Base-by-base conservation (phyloP, 2,888 invertebrate species). In the Dicycla oo region DNA sequence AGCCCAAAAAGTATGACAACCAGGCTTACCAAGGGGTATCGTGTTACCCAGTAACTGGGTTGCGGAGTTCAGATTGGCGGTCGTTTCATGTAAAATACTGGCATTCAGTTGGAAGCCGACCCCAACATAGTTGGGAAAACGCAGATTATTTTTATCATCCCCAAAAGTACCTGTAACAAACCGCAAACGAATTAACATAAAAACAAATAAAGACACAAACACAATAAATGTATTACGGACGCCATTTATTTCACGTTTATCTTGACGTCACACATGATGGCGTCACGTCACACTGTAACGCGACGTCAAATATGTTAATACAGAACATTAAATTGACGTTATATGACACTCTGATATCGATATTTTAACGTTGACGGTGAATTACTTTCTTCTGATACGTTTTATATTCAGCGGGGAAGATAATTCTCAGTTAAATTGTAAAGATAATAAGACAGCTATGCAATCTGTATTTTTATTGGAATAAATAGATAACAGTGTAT, bases 301-400 rank as follows among this genome's bases (percentile, higher is more conserved):
- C 78, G 57, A 61, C 82, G 67, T 67, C 79, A 78, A 79, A 79
- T 82, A 79, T 79, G 82, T 82, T 82, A 78, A 79, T 79, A 60
- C n/a, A 56, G 62, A 51, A 67, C 71, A 82, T 82, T 78, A 70
- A 64, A 68, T 82, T 71, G 79, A 79, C 66, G 67, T 71, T 45
- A 70, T 70, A 56, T 62, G 71, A 82, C 71, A 71, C 20, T 54
- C 23, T 78, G 78, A 79, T 72, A 79, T 64, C 64, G 71, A 64
- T 78, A 70, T 71, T 78, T 79, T 67, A 78, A 56, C 79, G 78
- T 64, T 70, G 66, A 78, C 47, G 38, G 54, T 56, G 65, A 78
- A 69, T 82, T 77, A 60, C 15, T 76, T 69, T 23, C 49, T 78
- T 69, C 63, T 51, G 43, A 18, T 38, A 23, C 30, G 43, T 63